These are phyloP conservation scores for Mesitornis unicolor DNA, from an alignment of 2,113 vertebrate genomes.

Conservation along the genomic window DNA sequence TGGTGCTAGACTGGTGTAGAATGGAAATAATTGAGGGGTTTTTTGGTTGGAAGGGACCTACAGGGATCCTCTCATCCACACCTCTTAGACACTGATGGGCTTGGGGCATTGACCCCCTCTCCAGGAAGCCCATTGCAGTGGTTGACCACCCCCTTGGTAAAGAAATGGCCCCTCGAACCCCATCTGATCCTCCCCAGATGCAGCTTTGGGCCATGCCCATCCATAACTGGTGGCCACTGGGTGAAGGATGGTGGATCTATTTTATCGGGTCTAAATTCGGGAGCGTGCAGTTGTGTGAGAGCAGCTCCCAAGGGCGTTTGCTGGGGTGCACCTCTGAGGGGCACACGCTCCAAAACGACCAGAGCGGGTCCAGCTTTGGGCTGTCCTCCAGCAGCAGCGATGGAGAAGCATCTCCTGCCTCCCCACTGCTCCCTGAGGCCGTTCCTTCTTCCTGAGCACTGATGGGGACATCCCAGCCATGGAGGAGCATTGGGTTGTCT, in stretches of 20 bases:
- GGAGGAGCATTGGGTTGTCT: too few relatives aligned
- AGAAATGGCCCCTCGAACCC: too few relatives aligned
- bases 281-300: neutral
- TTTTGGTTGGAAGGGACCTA: neutral
- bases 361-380: neutral
- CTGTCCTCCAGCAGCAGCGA: neutral
- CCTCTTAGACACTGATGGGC: too few relatives aligned
- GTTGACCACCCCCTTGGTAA: neutral
- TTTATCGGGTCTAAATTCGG: neutral
- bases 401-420: neutral
- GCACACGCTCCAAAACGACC: too few relatives aligned
- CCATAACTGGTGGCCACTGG: too few relatives aligned
- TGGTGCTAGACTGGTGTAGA: fast-evolving
- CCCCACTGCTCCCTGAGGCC: neutral
- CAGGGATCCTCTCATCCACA: too few relatives aligned
- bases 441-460: too few relatives aligned
- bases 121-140: neutral
- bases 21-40: too few relatives aligned
- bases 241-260: neutral
- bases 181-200: too few relatives aligned
- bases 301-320: neutral
- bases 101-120: too few relatives aligned
- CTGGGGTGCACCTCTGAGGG: neutral
- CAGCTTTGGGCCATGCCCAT: too few relatives aligned
- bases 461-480: neutral